Evolutionary conservation across 1,140 invertebrate genomes (phyloP), one percentile per base, ranked within the genome.

Genomic region (Linepithema humile): DNA sequence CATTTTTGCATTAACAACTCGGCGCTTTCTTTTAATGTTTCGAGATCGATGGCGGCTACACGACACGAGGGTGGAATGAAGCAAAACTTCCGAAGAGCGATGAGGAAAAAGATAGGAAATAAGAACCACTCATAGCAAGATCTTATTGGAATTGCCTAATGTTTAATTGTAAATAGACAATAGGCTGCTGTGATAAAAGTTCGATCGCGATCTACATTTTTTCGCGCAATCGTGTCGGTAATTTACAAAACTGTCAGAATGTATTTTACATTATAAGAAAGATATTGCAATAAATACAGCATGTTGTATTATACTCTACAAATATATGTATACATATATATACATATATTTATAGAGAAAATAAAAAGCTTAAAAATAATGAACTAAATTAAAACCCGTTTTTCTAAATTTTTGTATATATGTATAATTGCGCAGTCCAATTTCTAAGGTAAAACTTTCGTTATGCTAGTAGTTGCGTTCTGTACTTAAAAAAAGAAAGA

Each of bases 1-100:
- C 92, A 93, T 93, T 91, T 93, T 91, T 93, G 84, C 91, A 92
- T 91, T 90, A 90, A 92, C 83, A 85, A 90, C 80, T 82, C 70
- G 43, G 70, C 77, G 72, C 67, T 86, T 91, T 88, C 88, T 91
- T 74, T 90, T 91, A 90, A 91, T 91, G 83, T 91, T 91, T 90
- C 84, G 69, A 77, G 82, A 72, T 86, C 84, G 26, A 53, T 38
- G 69, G 26, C 26, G 38, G 26, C 6, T 53, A 20, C 57, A 29
- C 12, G 50, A 45, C 4, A n/a, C n/a, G 4, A 9, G 29, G 17
- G 15, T 0, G 15, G 10, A 29, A 5, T 2, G 26, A 55, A 78
- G 6, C 48, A 17, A 10, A 0, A 9, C 17, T 67, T 64, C 15
- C 38, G 15, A 73, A 17, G 2, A 23, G 50, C n/a, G 40, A 73